Evolutionary conservation across 1,140 invertebrate genomes (phyloP), one percentile per base, ranked within the genome.

Genomic region (Rhyacophila brunnea): DNA sequence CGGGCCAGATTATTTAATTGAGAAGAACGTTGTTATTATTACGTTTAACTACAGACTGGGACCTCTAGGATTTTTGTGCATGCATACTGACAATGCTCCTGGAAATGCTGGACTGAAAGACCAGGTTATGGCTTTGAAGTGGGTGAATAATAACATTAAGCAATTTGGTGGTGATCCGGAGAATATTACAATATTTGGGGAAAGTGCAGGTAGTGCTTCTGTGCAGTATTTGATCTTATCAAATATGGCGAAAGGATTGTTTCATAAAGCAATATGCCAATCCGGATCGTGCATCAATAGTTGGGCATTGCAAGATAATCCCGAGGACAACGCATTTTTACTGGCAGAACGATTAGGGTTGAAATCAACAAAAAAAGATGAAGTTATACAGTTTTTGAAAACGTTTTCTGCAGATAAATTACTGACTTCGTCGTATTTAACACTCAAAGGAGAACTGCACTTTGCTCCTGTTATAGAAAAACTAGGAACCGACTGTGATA

Each of bases 41-140:
- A 78, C 80, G 0, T 55, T 84, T 0, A 85, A 87, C 36, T 58
- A 50, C 15, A 50, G 47, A 0, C 35, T 60, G 14, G 58, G 32
- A 20, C 14, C 83, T 1, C 45, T 87, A 5, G 85, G 85, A 38
- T 88, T 87, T 62, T 67, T 88, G 7, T 83, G 81, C 64, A 85
- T 81, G 0, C 82, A 83, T 36, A 81, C 84, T 47, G 58, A 75
- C 1, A 71, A 75, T 13, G 75, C 77, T 18, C 80, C 85, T 1
- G 87, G 87, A 7, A 89, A 90, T 67, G 78, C 80, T 56, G 87
- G 85, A 1, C 67, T 90, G 38, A 85, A 86, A 64, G 89, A 91
- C 73, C 87, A 90, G 68, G 71, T 80, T 7, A 71, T 81, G 48
- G 81, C 83, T 0, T 73, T 91, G 19, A 76, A 81, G 63, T 91